These are phyloP conservation scores for Raja brachyura DNA, from an alignment of 2,113 vertebrate species.

Conservation along the genomic window DNA sequence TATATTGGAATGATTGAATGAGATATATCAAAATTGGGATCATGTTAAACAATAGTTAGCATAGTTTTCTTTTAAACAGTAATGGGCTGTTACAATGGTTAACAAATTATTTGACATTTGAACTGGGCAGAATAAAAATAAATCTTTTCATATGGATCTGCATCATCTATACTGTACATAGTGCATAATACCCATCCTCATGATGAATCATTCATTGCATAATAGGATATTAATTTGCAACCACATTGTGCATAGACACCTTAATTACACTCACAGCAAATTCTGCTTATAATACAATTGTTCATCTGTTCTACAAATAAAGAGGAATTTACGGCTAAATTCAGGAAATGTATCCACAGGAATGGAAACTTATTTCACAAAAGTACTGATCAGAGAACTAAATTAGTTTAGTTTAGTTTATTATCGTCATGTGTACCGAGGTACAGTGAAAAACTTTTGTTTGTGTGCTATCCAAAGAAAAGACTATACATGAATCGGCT, in stretches of 20 bases:
- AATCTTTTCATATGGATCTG: not conserved
- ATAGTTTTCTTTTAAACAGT: not conserved
- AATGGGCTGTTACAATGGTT: not conserved
- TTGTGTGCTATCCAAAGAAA: no score
- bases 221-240: not conserved
- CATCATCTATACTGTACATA: not conserved
- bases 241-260: not conserved
- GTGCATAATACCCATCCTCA: not conserved
- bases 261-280: not conserved
- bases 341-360: not conserved
- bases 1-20: not conserved
- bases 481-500: no score
- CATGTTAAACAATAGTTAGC: not conserved
- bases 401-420: no score
- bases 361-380: not conserved
- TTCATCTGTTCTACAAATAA: not conserved
- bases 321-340: not conserved
- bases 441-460: no score
- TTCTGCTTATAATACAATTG: not conserved
- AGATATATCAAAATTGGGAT: not conserved
- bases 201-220: not conserved
- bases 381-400: not conserved
- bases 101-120: not conserved
- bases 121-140: not conserved
- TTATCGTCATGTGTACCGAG: no score